Evolutionary conservation across 2,888 invertebrate species (phyloP).

Genomic region (Acleris laterana): DNA sequence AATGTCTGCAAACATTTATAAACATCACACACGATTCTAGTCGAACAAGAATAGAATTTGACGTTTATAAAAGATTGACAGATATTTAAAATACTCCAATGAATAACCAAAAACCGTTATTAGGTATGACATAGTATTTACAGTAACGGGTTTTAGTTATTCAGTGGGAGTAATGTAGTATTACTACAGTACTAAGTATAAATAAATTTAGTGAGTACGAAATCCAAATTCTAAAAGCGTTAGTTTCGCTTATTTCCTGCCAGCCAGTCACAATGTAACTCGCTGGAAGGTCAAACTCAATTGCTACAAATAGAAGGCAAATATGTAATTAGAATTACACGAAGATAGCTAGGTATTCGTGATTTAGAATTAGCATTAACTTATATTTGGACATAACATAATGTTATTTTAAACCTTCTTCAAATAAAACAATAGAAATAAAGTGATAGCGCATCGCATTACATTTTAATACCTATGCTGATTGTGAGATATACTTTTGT

Average conservation of each 20-base stretch:
- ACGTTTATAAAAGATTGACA: no score
- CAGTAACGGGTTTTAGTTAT: no score
- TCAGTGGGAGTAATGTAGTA: no score
- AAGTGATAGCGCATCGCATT: background rate
- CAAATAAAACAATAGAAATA: background rate
- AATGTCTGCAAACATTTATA: no score
- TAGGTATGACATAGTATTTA: no score
- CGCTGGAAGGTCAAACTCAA: slow-evolving; percentile 45
- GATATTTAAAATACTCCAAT: no score
- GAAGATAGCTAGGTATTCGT: slow-evolving; percentile 11
- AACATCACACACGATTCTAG: no score
- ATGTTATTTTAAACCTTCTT: background rate
- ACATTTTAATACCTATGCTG: background rate
- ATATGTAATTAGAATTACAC: slow-evolving; percentile 29
- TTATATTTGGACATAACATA: background rate
- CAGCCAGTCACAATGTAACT: slow-evolving; percentile 42
- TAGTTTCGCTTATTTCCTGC: slow-evolving; percentile 45
- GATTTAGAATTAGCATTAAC: slow-evolving; percentile 5
- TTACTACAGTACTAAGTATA: no score
- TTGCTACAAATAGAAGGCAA: slow-evolving; percentile 20
- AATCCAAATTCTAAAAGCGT: background rate
- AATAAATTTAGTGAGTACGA: background rate
- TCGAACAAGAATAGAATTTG: no score
- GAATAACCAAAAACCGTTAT: no score
- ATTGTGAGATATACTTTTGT: no score